Evolutionary conservation across 1,140 invertebrate species (phyloP).

Genomic region (Apis dorsata): DNA sequence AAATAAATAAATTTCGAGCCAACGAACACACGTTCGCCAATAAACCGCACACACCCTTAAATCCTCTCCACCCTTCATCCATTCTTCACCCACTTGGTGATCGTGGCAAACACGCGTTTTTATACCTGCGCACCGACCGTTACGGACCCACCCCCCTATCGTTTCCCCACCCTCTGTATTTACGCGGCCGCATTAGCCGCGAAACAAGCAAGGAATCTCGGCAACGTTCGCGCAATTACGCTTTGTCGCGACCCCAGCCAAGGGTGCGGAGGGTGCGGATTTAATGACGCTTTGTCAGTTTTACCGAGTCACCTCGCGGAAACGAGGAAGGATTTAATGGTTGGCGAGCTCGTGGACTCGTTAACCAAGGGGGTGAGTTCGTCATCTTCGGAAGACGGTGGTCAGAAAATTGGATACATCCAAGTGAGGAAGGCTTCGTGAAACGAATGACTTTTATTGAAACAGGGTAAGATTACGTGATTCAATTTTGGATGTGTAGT

Average conservation of each 20-base stretch:
- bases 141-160: constrained; percentile 6
- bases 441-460: too few relatives aligned
- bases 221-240: constrained; percentile 24
- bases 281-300: constrained; percentile 35
- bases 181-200: constrained; percentile 45
- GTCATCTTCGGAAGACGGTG: neutral
- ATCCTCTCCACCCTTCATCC: too few relatives aligned
- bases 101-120: neutral
- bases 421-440: too few relatives aligned
- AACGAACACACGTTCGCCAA: neutral
- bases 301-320: neutral
- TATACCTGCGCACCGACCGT: neutral
- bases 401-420: neutral
- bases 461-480: too few relatives aligned
- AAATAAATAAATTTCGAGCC: too few relatives aligned
- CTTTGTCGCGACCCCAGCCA: neutral
- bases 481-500: too few relatives aligned
- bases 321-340: constrained; percentile 28
- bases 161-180: constrained; percentile 45
- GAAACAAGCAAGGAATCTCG: constrained; percentile 39
- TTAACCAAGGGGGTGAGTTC: neutral
- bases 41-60: neutral
- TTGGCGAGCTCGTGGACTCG: neutral
- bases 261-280: neutral
- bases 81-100: neutral